A percentile compares a stretch with the other conserved stretches of the same genome.
Conservation (phyloP, 2,113 vertebrate genomes). For the Scalopus aquaticus region DNA sequence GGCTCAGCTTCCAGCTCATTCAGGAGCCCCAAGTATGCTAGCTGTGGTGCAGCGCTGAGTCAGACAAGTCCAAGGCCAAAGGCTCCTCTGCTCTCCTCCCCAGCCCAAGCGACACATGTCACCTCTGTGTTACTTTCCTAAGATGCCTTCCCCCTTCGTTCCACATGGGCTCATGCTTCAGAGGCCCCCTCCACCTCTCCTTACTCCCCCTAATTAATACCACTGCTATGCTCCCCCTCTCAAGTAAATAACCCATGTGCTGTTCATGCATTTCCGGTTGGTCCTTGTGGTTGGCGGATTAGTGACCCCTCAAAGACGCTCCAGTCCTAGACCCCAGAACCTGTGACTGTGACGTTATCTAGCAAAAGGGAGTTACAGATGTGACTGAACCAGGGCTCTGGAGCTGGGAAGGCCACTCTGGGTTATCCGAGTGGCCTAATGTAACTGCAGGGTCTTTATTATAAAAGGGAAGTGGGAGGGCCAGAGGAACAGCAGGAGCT, state of each 20-base stretch:
- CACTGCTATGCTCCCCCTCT: not conserved
- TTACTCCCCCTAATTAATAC: not conserved
- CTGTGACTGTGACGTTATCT: not conserved
- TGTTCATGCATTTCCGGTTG: not conserved
- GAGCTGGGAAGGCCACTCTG: not conserved
- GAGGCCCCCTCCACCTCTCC: not conserved
- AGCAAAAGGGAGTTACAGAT: not conserved
- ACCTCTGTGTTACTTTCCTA: not conserved
- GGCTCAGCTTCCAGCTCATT: not conserved
- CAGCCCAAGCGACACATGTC: rapidly evolving
- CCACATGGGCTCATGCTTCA: not conserved
- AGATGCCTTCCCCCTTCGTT: not conserved
- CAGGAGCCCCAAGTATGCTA: not conserved
- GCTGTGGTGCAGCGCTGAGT: not conserved
- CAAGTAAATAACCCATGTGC: not conserved
- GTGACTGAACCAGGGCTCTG: not conserved
- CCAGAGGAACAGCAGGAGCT: not conserved
- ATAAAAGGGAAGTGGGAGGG: not conserved
- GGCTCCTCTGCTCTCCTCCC: not conserved
- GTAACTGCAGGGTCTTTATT: not conserved
- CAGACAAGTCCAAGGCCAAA: not conserved
- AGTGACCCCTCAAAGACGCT: not conserved
- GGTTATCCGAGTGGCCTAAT: not conserved
- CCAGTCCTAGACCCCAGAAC: not conserved
- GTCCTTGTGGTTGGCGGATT: not conserved